phyloP scores from a whole-genome alignment of 2,113 vertebrate genomes.

The Aptenodytes forsteri region DNA sequence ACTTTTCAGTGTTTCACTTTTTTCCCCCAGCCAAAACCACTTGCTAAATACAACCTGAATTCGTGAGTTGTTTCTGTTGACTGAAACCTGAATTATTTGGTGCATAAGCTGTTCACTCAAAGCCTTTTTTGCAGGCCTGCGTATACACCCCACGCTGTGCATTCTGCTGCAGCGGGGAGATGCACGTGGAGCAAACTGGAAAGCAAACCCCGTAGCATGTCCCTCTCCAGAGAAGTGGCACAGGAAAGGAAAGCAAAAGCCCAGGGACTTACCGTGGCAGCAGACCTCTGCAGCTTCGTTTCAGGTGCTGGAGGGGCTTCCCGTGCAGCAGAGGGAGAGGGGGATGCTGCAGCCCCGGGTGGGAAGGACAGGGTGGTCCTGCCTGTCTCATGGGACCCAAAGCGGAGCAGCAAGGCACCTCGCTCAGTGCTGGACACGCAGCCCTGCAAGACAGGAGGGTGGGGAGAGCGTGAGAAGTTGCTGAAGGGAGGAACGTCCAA shows the following conservation, averaged over 20 bases:
- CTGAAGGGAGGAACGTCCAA: not conserved
- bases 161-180: not conserved
- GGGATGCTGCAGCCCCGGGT: not conserved
- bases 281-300: not conserved
- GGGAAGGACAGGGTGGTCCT: not conserved
- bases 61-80: conserved; percentile 46
- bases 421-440: not conserved
- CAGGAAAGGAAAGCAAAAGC: rapidly evolving
- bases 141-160: rapidly evolving
- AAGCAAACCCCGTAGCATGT: rapidly evolving
- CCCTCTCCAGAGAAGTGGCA: not conserved
- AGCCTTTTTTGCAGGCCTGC: not conserved
- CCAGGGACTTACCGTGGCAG: conserved; percentile 19
- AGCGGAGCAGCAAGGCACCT: not conserved
- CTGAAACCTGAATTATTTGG: conserved; percentile 17
- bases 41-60: conserved; percentile 67
- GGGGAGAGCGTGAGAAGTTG: not conserved
- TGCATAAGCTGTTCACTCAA: not conserved
- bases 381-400: conserved; percentile 42
- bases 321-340: not conserved
- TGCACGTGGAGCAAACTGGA: rapidly evolving
- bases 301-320: not conserved
- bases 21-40: conserved; percentile 38
- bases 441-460: conserved; percentile 25
- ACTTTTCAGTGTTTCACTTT: conserved; percentile 55